These are phyloP conservation scores for Corythaixoides concolor DNA, from an alignment of 2,113 vertebrate species.

Conservation along the genomic window DNA sequence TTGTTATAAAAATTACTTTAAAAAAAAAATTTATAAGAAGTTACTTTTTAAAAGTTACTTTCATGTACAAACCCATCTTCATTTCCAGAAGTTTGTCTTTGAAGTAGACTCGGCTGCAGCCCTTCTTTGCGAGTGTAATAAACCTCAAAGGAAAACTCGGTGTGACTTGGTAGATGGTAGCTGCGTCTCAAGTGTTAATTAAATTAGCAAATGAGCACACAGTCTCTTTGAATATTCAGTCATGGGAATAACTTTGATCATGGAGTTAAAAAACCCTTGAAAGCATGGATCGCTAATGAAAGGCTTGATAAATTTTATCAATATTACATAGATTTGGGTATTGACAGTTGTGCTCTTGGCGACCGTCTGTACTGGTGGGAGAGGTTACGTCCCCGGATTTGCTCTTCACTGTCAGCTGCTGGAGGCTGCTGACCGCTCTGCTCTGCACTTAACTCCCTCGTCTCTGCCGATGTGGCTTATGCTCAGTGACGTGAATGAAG, in stretches of 20 bases:
- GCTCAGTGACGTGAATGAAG: not conserved
- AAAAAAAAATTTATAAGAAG: too few relatives aligned
- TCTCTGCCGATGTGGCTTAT: not conserved
- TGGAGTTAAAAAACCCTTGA: not conserved
- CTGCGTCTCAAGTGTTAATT: not conserved
- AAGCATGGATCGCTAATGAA: not conserved
- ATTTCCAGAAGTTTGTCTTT: not conserved
- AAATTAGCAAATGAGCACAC: not conserved
- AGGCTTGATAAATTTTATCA: not conserved
- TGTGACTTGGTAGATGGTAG: not conserved
- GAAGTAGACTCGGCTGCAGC: not conserved
- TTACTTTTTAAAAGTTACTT: not conserved
- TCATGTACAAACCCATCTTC: not conserved
- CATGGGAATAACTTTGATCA: not conserved
- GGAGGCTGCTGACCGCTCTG: not conserved
- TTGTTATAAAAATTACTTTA: not conserved
- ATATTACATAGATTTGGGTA: not conserved
- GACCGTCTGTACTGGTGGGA: not conserved
- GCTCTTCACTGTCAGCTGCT: not conserved
- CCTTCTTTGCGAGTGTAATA: not conserved
- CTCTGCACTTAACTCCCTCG: not conserved
- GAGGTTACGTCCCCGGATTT: not conserved
- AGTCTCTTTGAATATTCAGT: not conserved
- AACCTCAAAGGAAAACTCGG: not conserved
- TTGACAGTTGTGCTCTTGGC: not conserved